These are phyloP conservation scores for Trichacis sp. DNA, from an alignment of 2,888 invertebrate species.

Conservation along the genomic window DNA sequence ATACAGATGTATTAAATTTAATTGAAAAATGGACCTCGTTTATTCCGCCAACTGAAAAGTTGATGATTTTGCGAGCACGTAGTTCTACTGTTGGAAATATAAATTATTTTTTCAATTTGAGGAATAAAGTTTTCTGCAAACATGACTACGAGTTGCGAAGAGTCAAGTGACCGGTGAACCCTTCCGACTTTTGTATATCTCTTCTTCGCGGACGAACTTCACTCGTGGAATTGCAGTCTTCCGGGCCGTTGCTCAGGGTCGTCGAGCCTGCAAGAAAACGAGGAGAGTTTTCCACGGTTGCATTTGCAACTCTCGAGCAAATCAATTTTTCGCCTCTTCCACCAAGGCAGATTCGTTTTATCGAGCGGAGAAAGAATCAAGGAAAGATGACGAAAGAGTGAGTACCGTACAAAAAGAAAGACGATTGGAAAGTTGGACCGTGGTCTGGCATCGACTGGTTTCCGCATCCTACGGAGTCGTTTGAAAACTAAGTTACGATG, in stretches of 20 bases:
- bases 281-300: conserved; percentile 26
- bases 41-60: too few relatives aligned
- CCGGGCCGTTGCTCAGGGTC: conserved; percentile 38
- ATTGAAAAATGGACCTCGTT: too few relatives aligned
- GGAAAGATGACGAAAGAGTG: conserved; percentile 17
- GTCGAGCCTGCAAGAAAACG: conserved; percentile 13
- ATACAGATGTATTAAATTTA: too few relatives aligned
- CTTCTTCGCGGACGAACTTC: conserved; percentile 14
- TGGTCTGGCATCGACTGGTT: conserved; percentile 9
- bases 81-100: too few relatives aligned
- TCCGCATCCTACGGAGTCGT: conserved; percentile 4
- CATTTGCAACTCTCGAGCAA: conserved; percentile 48
- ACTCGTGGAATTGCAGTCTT: conserved; percentile 41
- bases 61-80: too few relatives aligned
- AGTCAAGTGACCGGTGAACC: conserved; percentile 8
- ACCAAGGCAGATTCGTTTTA: conserved; percentile 47
- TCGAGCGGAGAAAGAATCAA: conserved; percentile 32
- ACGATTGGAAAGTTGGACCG: conserved; percentile 15
- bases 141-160: neutral
- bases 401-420: conserved; percentile 8
- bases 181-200: conserved; percentile 18
- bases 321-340: conserved; percentile 50
- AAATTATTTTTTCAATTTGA: neutral
- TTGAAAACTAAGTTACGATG: conserved; percentile 1
- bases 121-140: conserved; percentile 1